Conservation (phyloP, 92 coral and sea anemone species). For the Porites rus region DNA sequence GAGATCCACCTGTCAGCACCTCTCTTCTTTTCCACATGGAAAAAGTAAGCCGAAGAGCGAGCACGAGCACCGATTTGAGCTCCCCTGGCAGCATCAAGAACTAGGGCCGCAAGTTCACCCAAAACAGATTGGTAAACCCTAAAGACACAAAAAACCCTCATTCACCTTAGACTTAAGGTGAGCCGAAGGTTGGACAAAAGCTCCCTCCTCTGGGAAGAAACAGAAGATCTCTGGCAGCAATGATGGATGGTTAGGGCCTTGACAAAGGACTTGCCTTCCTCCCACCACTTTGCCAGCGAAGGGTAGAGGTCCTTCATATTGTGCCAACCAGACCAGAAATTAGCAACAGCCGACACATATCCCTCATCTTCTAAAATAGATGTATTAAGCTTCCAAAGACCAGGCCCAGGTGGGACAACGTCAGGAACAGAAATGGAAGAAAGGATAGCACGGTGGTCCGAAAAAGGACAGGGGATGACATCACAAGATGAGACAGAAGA, state of each 20-base stretch:
- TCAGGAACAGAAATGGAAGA: no score
- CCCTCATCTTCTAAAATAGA: neutral
- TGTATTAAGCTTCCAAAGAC: slow-evolving; percentile 25
- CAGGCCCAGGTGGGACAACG: neutral
- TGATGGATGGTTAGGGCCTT: no score
- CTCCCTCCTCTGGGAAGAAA: no score
- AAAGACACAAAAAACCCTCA: neutral
- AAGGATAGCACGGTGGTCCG: no score
- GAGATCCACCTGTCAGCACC: neutral
- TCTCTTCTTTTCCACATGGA: slow-evolving; percentile 20
- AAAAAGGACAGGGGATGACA: no score
- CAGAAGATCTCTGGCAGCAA: neutral
- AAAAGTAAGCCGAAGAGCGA: slow-evolving; percentile 25
- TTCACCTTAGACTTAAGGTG: neutral
- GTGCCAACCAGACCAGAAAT: slow-evolving; percentile 33
- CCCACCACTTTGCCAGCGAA: slow-evolving; percentile 33
- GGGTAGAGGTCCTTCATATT: neutral
- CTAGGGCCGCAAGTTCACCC: neutral
- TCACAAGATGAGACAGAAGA: no score
- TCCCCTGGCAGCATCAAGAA: neutral
- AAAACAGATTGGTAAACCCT: neutral
- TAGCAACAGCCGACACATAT: neutral
- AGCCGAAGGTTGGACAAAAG: neutral
- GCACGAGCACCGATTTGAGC: slow-evolving; percentile 15
- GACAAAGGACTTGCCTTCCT: neutral